Evolutionary conservation across 2,888 invertebrate genomes (phyloP).

Genomic region (Pollenia griseotomentosa): DNA sequence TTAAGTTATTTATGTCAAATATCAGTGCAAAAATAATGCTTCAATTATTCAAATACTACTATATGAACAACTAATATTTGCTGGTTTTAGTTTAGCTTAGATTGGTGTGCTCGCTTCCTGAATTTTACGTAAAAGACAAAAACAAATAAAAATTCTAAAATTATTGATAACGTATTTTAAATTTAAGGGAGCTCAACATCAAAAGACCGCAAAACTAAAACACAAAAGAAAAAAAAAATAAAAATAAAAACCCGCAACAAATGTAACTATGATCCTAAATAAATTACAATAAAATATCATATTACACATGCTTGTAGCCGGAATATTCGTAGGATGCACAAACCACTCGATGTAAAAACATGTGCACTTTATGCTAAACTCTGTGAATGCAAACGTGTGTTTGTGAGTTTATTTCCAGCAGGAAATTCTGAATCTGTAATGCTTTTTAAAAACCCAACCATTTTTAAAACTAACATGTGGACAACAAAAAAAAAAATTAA

Average conservation of each 20-base stretch:
- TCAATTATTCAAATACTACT: too few relatives aligned
- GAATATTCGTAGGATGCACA: neutral
- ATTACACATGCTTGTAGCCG: constrained; percentile 40
- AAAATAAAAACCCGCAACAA: constrained; percentile 38
- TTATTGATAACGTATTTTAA: constrained; percentile 40
- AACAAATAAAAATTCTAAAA: neutral
- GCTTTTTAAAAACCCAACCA: constrained; percentile 38
- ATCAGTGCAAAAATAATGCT: too few relatives aligned
- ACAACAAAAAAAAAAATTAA: constrained; percentile 17
- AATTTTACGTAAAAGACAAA: neutral
- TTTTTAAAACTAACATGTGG: constrained; percentile 43
- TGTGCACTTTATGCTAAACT: constrained; percentile 38
- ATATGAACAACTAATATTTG: neutral
- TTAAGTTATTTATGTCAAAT: too few relatives aligned
- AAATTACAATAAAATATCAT: constrained; percentile 65
- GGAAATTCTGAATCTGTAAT: constrained; percentile 45
- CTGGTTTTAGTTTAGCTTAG: constrained; percentile 4
- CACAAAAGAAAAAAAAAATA: constrained; percentile 16
- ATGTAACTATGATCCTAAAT: constrained; percentile 61
- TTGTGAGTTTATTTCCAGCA: constrained; percentile 11
- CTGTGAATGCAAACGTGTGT: constrained; percentile 8
- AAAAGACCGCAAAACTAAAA: constrained; percentile 49
- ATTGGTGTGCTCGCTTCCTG: neutral
- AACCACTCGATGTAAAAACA: constrained; percentile 46
- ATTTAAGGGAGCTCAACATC: constrained; percentile 33